Conservation (phyloP, 1,140 invertebrate species). For the Dendroctonus ponderosae region DNA sequence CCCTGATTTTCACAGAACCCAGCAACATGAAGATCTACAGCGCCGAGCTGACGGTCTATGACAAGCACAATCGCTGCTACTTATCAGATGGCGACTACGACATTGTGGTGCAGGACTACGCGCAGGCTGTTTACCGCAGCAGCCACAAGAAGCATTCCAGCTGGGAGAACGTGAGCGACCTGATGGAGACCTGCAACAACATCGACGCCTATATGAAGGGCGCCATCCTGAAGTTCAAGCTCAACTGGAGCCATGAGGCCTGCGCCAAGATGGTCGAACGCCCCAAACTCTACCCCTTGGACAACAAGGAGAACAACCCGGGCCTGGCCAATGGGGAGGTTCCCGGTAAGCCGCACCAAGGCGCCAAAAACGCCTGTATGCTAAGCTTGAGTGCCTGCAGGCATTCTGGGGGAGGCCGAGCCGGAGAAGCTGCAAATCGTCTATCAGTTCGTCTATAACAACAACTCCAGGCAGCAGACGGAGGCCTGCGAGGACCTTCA, state of each 20-base stretch:
- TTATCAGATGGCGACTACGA: conserved; percentile 89
- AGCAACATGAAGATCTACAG: conserved; percentile 67
- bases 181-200: conserved; percentile 56
- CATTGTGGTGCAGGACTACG: conserved; percentile 73
- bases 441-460: conserved; percentile 95
- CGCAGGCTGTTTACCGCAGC: conserved; percentile 52
- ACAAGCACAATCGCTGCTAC: conserved; percentile 83
- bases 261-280: conserved; percentile 69
- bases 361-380: background rate
- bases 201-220: conserved; percentile 71
- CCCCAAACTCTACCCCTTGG: conserved; percentile 57
- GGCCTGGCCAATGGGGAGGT: conserved; percentile 42
- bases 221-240: conserved; percentile 79
- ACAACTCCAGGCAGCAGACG: conserved; percentile 91
- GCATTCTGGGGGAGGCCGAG: conserved; percentile 34
- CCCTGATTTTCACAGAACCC: background rate
- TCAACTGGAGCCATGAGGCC: conserved; percentile 77
- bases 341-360: background rate
- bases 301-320: conserved; percentile 64
- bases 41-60: conserved; percentile 85
- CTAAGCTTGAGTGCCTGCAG: background rate
- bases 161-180: conserved; percentile 80
- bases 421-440: conserved; percentile 70
- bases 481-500: conserved; percentile 88
- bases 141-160: conserved; percentile 67